phyloP scores from a whole-genome alignment of 2,888 invertebrate species.

The Eupithecia insigniata region DNA sequence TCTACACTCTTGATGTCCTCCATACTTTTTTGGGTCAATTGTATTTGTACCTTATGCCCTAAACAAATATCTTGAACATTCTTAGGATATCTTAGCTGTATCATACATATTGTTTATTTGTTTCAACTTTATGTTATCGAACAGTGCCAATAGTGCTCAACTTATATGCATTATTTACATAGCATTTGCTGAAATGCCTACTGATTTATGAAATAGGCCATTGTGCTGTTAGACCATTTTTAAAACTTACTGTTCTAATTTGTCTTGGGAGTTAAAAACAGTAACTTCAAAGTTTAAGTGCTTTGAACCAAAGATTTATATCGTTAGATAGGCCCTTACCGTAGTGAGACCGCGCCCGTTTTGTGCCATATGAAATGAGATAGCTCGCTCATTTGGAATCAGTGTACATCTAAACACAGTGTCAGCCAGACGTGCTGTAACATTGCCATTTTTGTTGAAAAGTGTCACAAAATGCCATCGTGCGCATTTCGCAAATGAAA shows the following conservation, averaged over 20 bases:
- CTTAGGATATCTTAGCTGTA: slow-evolving; percentile 2
- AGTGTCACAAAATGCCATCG: too few relatives aligned
- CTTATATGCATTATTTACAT: not conserved
- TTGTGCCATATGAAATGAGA: too few relatives aligned
- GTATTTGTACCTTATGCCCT: not conserved
- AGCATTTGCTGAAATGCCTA: not conserved
- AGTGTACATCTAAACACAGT: too few relatives aligned
- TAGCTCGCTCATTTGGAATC: too few relatives aligned
- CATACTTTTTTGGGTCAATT: not conserved
- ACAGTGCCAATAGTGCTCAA: slow-evolving; percentile 6
- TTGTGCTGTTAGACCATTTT: not conserved
- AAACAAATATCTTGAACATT: not conserved
- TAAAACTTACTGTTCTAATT: not conserved
- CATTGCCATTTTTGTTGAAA: too few relatives aligned
- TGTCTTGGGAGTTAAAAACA: not conserved
- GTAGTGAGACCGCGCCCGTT: too few relatives aligned
- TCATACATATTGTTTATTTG: not conserved
- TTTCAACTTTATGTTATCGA: not conserved
- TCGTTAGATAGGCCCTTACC: too few relatives aligned
- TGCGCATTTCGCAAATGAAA: too few relatives aligned
- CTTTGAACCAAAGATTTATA: too few relatives aligned
- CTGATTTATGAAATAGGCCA: not conserved
- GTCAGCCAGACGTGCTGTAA: too few relatives aligned
- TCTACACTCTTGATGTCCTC: not conserved
- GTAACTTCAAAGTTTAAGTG: not conserved